Base-by-base conservation (phyloP, 2,888 invertebrate species). In the Maniola hyperantus region DNA sequence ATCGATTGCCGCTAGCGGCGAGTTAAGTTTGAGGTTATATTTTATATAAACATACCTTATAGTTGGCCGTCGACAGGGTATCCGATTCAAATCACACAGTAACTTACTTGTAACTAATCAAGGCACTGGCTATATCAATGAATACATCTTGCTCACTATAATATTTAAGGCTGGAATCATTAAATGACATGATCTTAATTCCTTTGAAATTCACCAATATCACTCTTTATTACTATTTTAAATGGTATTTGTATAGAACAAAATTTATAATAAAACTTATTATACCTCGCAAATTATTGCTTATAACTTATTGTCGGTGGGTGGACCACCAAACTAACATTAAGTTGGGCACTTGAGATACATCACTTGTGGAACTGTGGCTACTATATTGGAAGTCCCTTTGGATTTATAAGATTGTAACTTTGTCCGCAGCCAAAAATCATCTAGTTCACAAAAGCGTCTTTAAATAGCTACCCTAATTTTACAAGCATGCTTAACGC, bases 401-500 rank as follows among this genome's bases (percentile, higher is more conserved):
- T 36, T 7, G 1, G 8, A 1, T 6, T 15, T 0, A 34, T 13
- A 2, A 39, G 18, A 44, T 26, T 73, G 70, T 70, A 74, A 69
- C 61, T 64, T 64, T 70, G 54, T 48, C 55, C 48, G 50, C 62
- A 58, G 36, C 62, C 65, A 69, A 71, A 71, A 71, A 65, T 65
- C 42, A 60, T 67, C 65, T 67, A 69, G 15, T 63, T 55, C 48
- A 70, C 67, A 58, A 70, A 64, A 57, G 46, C 59, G 48, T 70
- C 63, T 68, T 64, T 44, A 59, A 67, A 15, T 65, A 39, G 53
- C 64, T 66, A 67, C 63, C 55, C 66, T 71, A 67, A 66, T 65
- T 53, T 48, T 48, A 65, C 58, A 59, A 62, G 48, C 62, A 67
- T 62, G n/a, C 48, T 50, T 44, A 64, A 66, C 70, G 71, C 76